phyloP scores from a whole-genome alignment of 1,140 invertebrate genomes.

The Drosophila watanabei region DNA sequence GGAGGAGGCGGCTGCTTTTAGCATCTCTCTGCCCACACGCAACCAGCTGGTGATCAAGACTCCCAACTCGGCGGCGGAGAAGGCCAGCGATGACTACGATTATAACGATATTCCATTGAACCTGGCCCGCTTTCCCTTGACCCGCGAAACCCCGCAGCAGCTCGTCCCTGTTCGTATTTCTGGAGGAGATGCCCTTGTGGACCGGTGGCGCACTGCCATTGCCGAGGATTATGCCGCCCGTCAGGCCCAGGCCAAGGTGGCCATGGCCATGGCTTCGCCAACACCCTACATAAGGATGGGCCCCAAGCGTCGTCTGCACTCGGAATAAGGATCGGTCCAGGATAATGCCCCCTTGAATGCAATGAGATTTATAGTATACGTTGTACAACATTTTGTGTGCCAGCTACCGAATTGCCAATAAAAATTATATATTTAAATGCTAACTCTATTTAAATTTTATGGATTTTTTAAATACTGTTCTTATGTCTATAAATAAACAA shows the following conservation, averaged over 20 bases:
- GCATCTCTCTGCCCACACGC: constrained; percentile 74
- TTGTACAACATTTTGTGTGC: constrained; percentile 52
- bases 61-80: constrained; percentile 61
- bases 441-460: neutral
- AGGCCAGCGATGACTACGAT: constrained; percentile 72
- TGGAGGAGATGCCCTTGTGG: constrained; percentile 53
- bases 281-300: constrained; percentile 55
- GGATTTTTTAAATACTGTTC: neutral
- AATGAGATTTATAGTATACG: constrained; percentile 37
- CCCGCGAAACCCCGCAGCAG: constrained; percentile 52
- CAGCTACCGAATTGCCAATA: constrained; percentile 75
- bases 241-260: constrained; percentile 33
- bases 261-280: constrained; percentile 18
- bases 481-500: neutral
- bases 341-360: neutral
- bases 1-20: constrained; percentile 85
- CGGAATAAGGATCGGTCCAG: constrained; percentile 35
- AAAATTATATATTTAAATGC: constrained; percentile 51
- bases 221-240: constrained; percentile 76
- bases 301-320: constrained; percentile 69
- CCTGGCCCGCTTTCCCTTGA: constrained; percentile 46
- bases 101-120: constrained; percentile 56
- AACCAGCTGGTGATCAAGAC: constrained; percentile 81
- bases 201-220: constrained; percentile 75
- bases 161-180: constrained; percentile 28